phyloP scores from a whole-genome alignment of 1,140 invertebrate genomes.

The Brachionus rotundiformis region DNA sequence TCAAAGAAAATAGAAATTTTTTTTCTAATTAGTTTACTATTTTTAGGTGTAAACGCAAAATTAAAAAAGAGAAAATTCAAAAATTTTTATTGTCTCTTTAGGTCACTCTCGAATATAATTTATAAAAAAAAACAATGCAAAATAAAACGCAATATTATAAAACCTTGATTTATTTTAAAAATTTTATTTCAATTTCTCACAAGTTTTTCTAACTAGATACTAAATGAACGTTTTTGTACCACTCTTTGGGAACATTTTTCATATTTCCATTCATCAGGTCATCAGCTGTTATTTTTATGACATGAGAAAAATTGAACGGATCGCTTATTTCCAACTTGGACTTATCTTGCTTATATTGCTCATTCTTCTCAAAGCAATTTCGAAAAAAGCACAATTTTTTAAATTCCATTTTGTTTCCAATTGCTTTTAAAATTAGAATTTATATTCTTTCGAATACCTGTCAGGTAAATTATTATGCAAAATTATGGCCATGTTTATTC shows the following conservation, averaged over 20 bases:
- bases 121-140: too few relatives aligned
- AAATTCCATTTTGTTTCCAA: slow-evolving; percentile 9
- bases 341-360: neutral
- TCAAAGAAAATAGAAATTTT: too few relatives aligned
- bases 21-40: too few relatives aligned
- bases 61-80: too few relatives aligned
- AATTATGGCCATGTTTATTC: neutral
- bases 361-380: neutral
- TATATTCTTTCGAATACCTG: neutral
- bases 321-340: neutral
- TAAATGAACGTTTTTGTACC: slow-evolving; percentile 1
- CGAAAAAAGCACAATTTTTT: slow-evolving; percentile 26
- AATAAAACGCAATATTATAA: too few relatives aligned
- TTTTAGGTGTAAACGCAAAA: too few relatives aligned
- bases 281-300: slow-evolving; percentile 9
- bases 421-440: neutral
- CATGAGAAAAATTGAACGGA: slow-evolving; percentile 1
- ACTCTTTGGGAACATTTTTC: slow-evolving; percentile 19
- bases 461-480: neutral
- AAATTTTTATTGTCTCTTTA: too few relatives aligned
- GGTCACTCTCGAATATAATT: too few relatives aligned
- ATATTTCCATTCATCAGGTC: slow-evolving; percentile 28
- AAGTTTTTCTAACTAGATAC: neutral
- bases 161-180: too few relatives aligned
- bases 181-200: too few relatives aligned